Evolutionary conservation across 2,888 invertebrate genomes (phyloP), one percentile per base, ranked within the genome.

Genomic region (Eupelmus urozonus): DNA sequence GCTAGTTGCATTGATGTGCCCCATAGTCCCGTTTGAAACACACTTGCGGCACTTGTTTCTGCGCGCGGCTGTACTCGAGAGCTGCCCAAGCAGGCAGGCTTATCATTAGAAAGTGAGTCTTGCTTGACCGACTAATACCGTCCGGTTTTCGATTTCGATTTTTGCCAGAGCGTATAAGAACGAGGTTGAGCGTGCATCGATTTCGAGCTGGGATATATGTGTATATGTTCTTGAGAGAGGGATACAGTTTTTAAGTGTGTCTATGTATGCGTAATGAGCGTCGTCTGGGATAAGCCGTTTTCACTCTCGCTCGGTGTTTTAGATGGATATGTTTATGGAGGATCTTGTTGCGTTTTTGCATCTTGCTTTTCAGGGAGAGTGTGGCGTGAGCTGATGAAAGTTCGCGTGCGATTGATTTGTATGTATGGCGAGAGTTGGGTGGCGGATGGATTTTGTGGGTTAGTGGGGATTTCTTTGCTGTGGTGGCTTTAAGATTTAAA

Each of bases 101-200:
- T 42, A 34, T 20, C 18, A 45, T 63, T 80, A 81, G 81, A 81
- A 81, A 80, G 80, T 74, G 73, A 80, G 75, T 70, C 65, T 75
- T 72, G 78, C 69, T 72, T 77, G 81, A 78, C 81, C 81, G 78
- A 80, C 66, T 81, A 66, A 78, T 78, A 62, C 73, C 53, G 67
- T 74, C 76, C 80, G 80, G 79, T 69, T 76, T 65, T 76, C 20
- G 75, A 66, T 80, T 65, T 62, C 53, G 66, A 76, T 79, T 75
- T 75, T 79, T 75, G 55, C 55, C 45, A 11, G 23, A 18, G 13
- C 25, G 16, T 34, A 42, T 27, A n/a, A 13, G 16, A 27, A 49
- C 57, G 16, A n/a, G n/a, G n/a, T 13, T 3, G 25, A 16, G 45
- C 23, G 23, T 16, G 63, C 42, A 55, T 73, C 29, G 53, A 62